phyloP scores from a whole-genome alignment of 2,888 invertebrate species.

The Ectropis crepuscularia region DNA sequence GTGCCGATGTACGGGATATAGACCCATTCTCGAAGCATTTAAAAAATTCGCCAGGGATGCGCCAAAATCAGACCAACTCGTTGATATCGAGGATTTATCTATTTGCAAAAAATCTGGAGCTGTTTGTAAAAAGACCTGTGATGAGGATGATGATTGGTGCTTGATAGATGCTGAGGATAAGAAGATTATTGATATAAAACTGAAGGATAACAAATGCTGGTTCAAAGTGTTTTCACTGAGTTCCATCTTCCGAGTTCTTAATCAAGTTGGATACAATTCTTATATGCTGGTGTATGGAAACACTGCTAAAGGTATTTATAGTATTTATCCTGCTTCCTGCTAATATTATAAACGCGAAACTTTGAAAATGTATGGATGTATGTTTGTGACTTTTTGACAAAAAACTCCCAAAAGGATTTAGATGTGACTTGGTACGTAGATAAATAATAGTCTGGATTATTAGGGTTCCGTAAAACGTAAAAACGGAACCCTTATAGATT shows the following conservation, averaged over 20 bases:
- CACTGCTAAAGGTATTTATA: slow-evolving; percentile 86
- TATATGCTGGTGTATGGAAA: slow-evolving; percentile 89
- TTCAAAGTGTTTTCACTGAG: slow-evolving; percentile 77
- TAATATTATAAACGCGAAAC: no score
- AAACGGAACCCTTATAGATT: no score
- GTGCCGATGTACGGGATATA: slow-evolving; percentile 89
- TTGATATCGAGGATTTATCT: slow-evolving; percentile 61
- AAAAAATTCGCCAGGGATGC: slow-evolving; percentile 84
- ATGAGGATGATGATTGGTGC: slow-evolving; percentile 42
- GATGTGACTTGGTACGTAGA: no score
- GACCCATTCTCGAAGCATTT: slow-evolving; percentile 86
- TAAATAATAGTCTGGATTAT: no score
- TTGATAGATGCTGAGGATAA: slow-evolving; percentile 30
- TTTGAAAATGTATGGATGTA: no score
- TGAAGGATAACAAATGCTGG: slow-evolving; percentile 75
- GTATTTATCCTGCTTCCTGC: not conserved
- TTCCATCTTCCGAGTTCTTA: slow-evolving; percentile 81
- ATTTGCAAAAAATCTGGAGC: slow-evolving; percentile 45
- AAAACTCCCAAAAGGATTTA: no score
- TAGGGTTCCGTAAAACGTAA: no score
- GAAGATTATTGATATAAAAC: slow-evolving; percentile 57
- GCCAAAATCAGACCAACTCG: slow-evolving; percentile 45
- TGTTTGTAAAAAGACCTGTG: slow-evolving; percentile 36
- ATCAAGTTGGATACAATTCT: slow-evolving; percentile 62
- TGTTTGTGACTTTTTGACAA: no score